These are phyloP conservation scores for Euplagia quadripunctaria DNA, from an alignment of 2,888 invertebrate species.

Conservation along the genomic window DNA sequence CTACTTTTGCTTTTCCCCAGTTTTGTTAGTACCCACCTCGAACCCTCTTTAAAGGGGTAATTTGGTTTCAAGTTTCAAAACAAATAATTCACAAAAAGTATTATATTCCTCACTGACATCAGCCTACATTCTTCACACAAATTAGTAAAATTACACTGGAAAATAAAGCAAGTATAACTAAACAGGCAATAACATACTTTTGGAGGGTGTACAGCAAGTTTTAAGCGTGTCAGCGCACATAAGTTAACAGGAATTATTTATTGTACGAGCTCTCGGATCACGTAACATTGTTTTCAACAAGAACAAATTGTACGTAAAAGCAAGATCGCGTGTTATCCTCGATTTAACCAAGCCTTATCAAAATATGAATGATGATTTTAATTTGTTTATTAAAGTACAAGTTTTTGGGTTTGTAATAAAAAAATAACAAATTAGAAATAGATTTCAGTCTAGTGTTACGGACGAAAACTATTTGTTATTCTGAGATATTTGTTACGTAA, in stretches of 20 bases:
- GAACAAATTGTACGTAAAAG: conserved; percentile 67
- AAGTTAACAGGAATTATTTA: conserved; percentile 50
- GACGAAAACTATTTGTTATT: too few relatives aligned
- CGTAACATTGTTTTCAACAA: conserved; percentile 65
- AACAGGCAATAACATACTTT: conserved; percentile 44
- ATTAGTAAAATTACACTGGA: conserved; percentile 14
- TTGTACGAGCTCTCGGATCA: conserved; percentile 51
- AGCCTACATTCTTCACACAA: conserved; percentile 3
- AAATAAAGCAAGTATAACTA: conserved; percentile 36
- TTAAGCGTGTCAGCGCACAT: conserved; percentile 43
- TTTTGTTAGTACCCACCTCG: too few relatives aligned
- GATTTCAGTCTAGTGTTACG: too few relatives aligned
- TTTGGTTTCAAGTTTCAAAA: not conserved
- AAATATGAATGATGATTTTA: conserved; percentile 57
- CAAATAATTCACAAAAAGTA: conserved; percentile 6
- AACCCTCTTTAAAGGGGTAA: not conserved
- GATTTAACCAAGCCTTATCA: conserved; percentile 64
- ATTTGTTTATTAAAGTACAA: conserved; percentile 52
- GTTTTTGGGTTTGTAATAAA: conserved; percentile 30
- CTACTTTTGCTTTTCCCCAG: too few relatives aligned
- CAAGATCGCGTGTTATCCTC: conserved; percentile 64
- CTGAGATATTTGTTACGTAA: too few relatives aligned
- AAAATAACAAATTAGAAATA: not conserved
- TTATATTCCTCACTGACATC: not conserved
- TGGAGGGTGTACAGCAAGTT: conserved; percentile 39